Evolutionary conservation across 1,140 invertebrate species (phyloP), one percentile per base, ranked within the genome.

Genomic region (Formica exsecta): DNA sequence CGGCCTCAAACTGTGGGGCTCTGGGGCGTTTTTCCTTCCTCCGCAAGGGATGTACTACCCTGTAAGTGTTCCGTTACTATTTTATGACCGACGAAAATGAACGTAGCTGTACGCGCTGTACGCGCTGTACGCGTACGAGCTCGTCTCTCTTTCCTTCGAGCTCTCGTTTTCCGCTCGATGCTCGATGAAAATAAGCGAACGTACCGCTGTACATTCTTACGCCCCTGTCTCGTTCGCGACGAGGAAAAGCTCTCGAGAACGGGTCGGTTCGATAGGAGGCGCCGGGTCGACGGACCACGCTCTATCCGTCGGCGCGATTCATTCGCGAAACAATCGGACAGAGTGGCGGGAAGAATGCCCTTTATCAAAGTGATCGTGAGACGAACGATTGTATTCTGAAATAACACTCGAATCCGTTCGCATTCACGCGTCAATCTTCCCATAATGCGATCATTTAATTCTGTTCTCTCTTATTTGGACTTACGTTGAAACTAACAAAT

Each of bases 1-100:
- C 97, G 97, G 97, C 96, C 96, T 97, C 98, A 98, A 98, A 97
- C 97, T 98, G 97, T 98, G 98, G 98, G 97, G 97, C 96, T 97
- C 98, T 96, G 97, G 97, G 96, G 97, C 97, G 95, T 98, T 98
- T 96, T 98, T 98, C 96, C 97, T 98, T 97, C 97, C 97, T 97
- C 97, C 97, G 95, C 97, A 98, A 97, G 97, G 97, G 96, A 97
- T 98, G 97, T 98, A 98, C 96, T 98, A 98, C 96, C 97, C 97
- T 97, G 98, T 98, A 96, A 98, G 97, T 97, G 64, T 77, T 7
- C 7, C 51, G 29, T 51, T 6, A 81, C 65, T 36, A 29, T 65
- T 36, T 25, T 75, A 65, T 22, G 7, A 16, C 13, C 16, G 54
- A 25, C 11, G 7, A 13, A 9, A 41, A 32, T 3, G 2, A 32